A percentile compares a stretch with the other conserved stretches of the same genome.
phyloP scores from a whole-genome alignment of 2,797 vertebrate species.

The Cyprinodon diabolis region DNA sequence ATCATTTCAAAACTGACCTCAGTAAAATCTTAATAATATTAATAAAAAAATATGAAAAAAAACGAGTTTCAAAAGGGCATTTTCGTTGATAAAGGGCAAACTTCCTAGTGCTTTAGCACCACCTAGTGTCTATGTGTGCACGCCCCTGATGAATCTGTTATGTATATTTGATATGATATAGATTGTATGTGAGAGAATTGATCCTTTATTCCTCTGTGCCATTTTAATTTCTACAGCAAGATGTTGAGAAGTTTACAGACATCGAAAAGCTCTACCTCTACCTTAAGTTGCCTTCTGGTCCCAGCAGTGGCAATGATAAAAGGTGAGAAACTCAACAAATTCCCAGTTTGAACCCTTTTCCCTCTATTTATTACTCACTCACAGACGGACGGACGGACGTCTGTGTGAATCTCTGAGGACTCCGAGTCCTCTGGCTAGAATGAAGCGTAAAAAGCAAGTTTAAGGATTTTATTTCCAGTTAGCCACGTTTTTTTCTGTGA shows the following conservation, averaged over 20 bases:
- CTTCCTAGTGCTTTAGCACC: no score
- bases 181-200: no score
- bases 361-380: constrained; percentile 20
- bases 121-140: no score
- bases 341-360: constrained; percentile 29
- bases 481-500: background rate
- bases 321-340: constrained; percentile 80
- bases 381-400: constrained; percentile 26
- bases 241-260: constrained; percentile 99
- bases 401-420: constrained; percentile 51
- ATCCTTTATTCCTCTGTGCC: constrained; percentile 5
- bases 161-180: no score
- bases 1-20: no score
- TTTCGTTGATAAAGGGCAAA: no score
- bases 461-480: background rate
- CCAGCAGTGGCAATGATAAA: constrained; percentile 96
- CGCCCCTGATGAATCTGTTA: no score
- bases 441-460: background rate
- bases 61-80: no score
- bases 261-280: constrained; percentile 99
- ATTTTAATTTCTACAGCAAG: constrained; percentile 86
- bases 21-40: no score
- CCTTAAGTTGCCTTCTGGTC: constrained; percentile 99
- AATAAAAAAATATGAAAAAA: no score
- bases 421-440: constrained; percentile 35